Conservation (phyloP, 2,888 invertebrate genomes). For the Callyntrura guangdongensis region DNA sequence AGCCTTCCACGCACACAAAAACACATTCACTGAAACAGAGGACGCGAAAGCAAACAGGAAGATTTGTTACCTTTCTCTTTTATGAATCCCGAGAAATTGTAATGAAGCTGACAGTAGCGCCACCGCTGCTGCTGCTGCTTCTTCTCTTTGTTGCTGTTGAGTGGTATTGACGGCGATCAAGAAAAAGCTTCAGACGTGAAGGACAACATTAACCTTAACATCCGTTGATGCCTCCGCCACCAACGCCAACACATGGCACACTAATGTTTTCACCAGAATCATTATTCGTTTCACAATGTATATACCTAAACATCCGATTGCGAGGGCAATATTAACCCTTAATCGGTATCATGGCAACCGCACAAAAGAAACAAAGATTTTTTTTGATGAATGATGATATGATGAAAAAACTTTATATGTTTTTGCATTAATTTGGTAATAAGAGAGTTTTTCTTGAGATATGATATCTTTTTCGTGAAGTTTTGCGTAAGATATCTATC, state of each 20-base stretch:
- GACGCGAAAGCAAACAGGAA: neutral
- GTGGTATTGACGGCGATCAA: neutral
- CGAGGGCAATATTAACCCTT: too few relatives aligned
- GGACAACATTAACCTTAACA: conserved; percentile 8
- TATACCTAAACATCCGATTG: too few relatives aligned
- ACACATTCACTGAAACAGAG: neutral
- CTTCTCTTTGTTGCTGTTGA: neutral
- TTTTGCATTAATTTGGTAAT: too few relatives aligned
- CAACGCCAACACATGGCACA: conserved; percentile 3
- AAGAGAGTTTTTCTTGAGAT: too few relatives aligned
- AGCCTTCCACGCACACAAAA: neutral
- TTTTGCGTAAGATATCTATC: too few relatives aligned
- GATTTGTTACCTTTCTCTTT: conserved; percentile 19
- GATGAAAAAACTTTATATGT: too few relatives aligned
- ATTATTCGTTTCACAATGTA: too few relatives aligned
- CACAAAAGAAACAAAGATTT: too few relatives aligned
- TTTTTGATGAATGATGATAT: too few relatives aligned
- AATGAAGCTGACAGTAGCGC: conserved; percentile 11
- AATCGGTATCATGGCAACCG: too few relatives aligned
- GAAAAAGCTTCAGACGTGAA: conserved; percentile 4
- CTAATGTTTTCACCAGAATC: neutral
- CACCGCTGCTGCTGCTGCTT: neutral
- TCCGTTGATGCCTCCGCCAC: neutral
- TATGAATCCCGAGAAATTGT: neutral
- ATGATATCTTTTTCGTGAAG: too few relatives aligned